Evolutionary conservation across 2,797 vertebrate species (phyloP).

Genomic region (Lepidocolaptes lacrymiger): DNA sequence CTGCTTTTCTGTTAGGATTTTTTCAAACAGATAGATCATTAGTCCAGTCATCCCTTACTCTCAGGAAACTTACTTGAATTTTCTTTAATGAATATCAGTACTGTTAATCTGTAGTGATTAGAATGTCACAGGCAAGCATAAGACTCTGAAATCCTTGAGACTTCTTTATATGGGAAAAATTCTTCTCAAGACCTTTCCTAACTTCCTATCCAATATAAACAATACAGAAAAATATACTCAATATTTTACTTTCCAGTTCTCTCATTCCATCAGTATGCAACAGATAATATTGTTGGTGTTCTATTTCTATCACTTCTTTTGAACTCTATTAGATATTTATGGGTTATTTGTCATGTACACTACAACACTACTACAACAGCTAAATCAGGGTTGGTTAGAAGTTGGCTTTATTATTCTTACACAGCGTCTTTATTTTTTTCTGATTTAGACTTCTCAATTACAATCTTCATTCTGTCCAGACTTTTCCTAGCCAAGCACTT

Average conservation of each 20-base stretch:
- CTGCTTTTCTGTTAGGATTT: not conserved
- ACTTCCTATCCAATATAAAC: constrained; percentile 30
- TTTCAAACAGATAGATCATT: not conserved
- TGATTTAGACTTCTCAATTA: not conserved
- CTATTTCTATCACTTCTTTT: not conserved
- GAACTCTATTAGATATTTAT: not conserved
- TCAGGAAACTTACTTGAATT: not conserved
- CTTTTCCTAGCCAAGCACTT: not conserved
- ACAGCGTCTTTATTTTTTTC: not conserved
- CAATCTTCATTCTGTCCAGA: not conserved
- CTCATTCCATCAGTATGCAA: constrained; percentile 14
- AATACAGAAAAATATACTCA: constrained; percentile 23
- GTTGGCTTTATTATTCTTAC: not conserved
- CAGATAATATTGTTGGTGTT: not conserved
- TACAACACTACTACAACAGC: not conserved
- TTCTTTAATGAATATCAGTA: not conserved
- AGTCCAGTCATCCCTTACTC: not conserved
- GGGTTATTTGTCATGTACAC: not conserved
- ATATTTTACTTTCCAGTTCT: constrained; percentile 25
- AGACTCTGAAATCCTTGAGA: not conserved
- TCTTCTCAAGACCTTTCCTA: constrained; percentile 16
- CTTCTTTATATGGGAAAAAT: constrained; percentile 28
- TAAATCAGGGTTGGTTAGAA: not conserved
- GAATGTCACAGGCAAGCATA: not conserved
- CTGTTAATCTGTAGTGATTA: constrained; percentile 3